Evolutionary conservation across 2,113 vertebrate species (phyloP).

Genomic region (Labrus mixtus): DNA sequence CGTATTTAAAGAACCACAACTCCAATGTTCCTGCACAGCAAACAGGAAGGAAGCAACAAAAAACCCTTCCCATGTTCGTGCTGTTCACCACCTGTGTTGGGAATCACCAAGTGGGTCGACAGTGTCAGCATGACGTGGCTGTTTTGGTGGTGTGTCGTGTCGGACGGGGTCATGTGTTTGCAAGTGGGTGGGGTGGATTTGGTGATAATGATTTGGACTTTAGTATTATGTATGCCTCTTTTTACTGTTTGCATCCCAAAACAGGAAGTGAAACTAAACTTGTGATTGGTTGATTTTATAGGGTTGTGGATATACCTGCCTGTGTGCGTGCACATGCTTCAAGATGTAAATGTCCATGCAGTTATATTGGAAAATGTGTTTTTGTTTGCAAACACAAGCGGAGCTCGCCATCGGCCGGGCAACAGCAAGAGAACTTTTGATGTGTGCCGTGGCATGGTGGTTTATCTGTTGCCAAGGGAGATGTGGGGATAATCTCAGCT

Average conservation of each 20-base stretch:
- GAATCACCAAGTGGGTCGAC: slow-evolving; percentile 35
- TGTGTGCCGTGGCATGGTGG: neutral
- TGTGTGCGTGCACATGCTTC: slow-evolving; percentile 48
- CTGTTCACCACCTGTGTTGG: slow-evolving; percentile 47
- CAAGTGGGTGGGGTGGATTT: neutral
- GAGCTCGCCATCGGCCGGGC: slow-evolving; percentile 46
- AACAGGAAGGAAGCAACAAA: slow-evolving; percentile 46
- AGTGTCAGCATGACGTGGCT: slow-evolving; percentile 54
- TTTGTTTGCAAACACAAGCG: slow-evolving; percentile 34
- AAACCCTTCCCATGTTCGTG: slow-evolving; percentile 1
- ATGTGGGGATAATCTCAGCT: slow-evolving; percentile 52
- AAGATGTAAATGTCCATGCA: slow-evolving; percentile 54
- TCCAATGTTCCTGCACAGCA: slow-evolving; percentile 62
- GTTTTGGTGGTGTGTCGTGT: slow-evolving; percentile 49
- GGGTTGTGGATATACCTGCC: slow-evolving; percentile 41
- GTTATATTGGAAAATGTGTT: slow-evolving; percentile 46
- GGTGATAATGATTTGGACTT: neutral
- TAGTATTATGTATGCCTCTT: slow-evolving; percentile 28
- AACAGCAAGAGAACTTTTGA: slow-evolving; percentile 1
- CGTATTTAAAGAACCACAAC: slow-evolving; percentile 66
- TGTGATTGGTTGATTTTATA: slow-evolving; percentile 20
- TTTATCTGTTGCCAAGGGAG: slow-evolving; percentile 26
- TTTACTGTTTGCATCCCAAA: slow-evolving; percentile 47
- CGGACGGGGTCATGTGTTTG: slow-evolving; percentile 7
- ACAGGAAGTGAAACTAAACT: slow-evolving; percentile 47